phyloP scores from a whole-genome alignment of 2,797 vertebrate genomes.

The Pseudochaenichthys georgianus region DNA sequence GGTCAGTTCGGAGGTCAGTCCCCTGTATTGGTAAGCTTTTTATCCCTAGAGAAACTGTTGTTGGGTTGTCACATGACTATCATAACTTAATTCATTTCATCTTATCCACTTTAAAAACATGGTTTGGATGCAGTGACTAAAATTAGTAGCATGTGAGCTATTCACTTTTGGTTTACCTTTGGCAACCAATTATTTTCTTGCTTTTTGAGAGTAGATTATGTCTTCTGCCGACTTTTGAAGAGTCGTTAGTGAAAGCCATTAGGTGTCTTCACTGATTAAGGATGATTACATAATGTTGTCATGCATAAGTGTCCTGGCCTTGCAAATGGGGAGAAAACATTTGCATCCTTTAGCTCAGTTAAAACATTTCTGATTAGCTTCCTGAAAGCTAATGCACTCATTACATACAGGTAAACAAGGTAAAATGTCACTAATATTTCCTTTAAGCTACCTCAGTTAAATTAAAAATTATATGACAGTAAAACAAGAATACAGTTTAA shows the following conservation, averaged over 20 bases:
- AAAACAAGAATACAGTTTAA: too few species aligned
- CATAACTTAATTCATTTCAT: too few species aligned
- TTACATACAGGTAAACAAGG: not conserved
- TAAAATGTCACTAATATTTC: too few species aligned
- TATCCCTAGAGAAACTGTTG: too few species aligned
- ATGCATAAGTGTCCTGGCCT: not conserved
- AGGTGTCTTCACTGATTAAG: constrained; percentile 2
- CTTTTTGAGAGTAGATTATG: not conserved
- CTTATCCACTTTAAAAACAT: not conserved
- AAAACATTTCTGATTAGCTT: constrained; percentile 1
- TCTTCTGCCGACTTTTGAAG: not conserved
- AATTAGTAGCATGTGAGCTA: not conserved
- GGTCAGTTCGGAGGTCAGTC: too few species aligned
- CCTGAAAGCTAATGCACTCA: not conserved
- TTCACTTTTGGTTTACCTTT: not conserved
- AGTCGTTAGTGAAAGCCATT: not conserved
- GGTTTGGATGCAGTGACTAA: not conserved
- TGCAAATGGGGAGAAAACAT: not conserved
- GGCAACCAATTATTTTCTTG: not conserved
- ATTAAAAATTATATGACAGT: too few species aligned
- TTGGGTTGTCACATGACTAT: too few species aligned
- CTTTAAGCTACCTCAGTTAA: too few species aligned
- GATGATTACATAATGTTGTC: not conserved
- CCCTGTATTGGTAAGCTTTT: too few species aligned
- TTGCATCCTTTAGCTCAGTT: not conserved